Base-by-base conservation (phyloP, 2,113 vertebrate genomes). In the Rhinogobius similis region DNA sequence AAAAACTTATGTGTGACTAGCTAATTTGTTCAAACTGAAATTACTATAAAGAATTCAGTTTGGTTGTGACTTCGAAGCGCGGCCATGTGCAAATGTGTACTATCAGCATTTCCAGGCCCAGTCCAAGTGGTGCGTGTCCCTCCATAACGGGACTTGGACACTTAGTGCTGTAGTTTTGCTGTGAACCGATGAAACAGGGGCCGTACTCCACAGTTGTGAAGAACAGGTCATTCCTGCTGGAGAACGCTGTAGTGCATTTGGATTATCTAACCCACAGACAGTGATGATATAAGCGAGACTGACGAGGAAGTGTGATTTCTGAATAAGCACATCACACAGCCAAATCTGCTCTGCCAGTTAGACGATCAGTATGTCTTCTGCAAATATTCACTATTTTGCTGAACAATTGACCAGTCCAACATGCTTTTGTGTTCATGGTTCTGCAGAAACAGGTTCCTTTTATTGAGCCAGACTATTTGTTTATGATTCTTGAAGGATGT, bases 251-350 rank as follows among this genome's bases (percentile, higher is more conserved):
- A 65, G 52, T 66, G 62, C 21, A 67, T 69, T 41, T 11, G 32
- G 61, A 66, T 87, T 85, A 84, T 78, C 70, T 77, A 85, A 88
- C 82, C 46, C 72, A 70, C 56, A 53, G 64, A 68, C 61, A 71
- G 67, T 23, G 82, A 79, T 88, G 82, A 87, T 82, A 82, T 87
- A 85, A 87, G 67, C 43, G 77, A 79, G 64, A 76, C 76, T 82
- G 87, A 88, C 67, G 77, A 85, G 65, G 86, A 77, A 81, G 82
- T 87, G 86, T 80, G 81, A 87, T 79, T 76, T 89, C 81, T 85
- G 84, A 90, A 88, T 81, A 84, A 84, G 86, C 87, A 82, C 84
- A 83, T 87, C 63, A 50, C 7, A 43, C 32, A 67, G 76, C 62
- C 73, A 71, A 64, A 20, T 65, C 29, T 65, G 41, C 63, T 72